Conservation (phyloP, 2,888 invertebrate species). For the Meandrusa payeni region DNA sequence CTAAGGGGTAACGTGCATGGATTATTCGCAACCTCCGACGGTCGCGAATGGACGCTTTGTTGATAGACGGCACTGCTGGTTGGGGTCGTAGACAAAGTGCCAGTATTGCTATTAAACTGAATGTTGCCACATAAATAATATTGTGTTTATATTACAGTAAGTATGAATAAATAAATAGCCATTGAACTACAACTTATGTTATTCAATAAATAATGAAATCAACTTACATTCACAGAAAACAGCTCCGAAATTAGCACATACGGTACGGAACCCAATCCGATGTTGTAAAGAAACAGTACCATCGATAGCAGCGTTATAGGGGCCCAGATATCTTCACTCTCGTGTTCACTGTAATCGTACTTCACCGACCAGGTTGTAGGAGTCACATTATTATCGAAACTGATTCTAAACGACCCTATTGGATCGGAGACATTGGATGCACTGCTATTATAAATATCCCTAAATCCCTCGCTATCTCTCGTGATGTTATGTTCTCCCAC, state of each 20-base stretch:
- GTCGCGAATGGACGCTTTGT: too few relatives aligned
- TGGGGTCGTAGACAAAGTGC: too few relatives aligned
- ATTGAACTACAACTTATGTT: too few relatives aligned
- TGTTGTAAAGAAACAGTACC: slow-evolving; percentile 66
- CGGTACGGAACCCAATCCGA: slow-evolving; percentile 73
- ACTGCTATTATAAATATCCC: slow-evolving; percentile 37
- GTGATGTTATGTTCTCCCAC: slow-evolving; percentile 30
- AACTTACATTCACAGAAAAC: slow-evolving; percentile 69
- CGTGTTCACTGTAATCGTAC: slow-evolving; percentile 33
- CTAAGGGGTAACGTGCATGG: too few relatives aligned
- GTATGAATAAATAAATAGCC: too few relatives aligned
- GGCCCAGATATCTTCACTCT: slow-evolving; percentile 49
- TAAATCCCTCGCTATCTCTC: slow-evolving; percentile 31
- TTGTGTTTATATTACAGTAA: too few relatives aligned
- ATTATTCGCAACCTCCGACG: too few relatives aligned
- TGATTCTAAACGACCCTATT: slow-evolving; percentile 37
- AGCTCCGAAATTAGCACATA: slow-evolving; percentile 68
- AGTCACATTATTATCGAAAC: slow-evolving; percentile 35
- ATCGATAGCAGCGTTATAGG: slow-evolving; percentile 61
- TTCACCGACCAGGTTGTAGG: slow-evolving; percentile 38
- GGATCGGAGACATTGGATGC: slow-evolving; percentile 28
- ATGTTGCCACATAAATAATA: too few relatives aligned
- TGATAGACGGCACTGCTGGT: too few relatives aligned
- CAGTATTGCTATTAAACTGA: too few relatives aligned
- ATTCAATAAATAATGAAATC: slow-evolving; percentile 8